Evolutionary conservation across 1,140 invertebrate species (phyloP).

Genomic region (Aradophagus sp.): DNA sequence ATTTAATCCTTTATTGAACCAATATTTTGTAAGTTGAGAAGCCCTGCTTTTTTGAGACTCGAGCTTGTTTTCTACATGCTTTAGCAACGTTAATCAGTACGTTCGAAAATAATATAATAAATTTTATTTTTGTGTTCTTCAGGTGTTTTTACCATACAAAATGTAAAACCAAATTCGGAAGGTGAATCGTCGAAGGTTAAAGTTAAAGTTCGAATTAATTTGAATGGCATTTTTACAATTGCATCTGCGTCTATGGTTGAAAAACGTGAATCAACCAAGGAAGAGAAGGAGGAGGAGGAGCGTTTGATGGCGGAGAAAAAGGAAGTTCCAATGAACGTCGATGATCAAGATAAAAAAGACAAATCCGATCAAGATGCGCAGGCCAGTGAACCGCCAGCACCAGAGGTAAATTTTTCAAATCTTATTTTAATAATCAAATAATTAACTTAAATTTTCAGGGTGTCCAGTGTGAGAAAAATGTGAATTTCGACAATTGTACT

Average conservation of each 20-base stretch:
- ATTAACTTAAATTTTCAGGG: no score
- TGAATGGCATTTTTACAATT: constrained; percentile 93
- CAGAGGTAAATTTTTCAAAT: constrained; percentile 72
- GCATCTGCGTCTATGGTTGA: constrained; percentile 90
- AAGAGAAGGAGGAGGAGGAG: constrained; percentile 75
- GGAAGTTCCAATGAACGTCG: constrained; percentile 73
- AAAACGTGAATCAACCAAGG: constrained; percentile 82
- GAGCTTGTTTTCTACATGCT: no score
- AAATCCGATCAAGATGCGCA: constrained; percentile 72
- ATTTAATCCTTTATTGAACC: no score
- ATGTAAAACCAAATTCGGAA: constrained; percentile 88
- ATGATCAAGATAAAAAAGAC: constrained; percentile 68
- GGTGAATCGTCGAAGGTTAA: constrained; percentile 95
- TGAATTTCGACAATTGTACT: no score
- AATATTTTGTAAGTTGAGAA: no score
- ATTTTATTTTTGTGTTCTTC: constrained; percentile 18
- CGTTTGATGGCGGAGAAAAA: constrained; percentile 71
- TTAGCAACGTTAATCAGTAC: no score
- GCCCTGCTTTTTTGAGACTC: no score
- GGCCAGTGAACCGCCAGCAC: constrained; percentile 73
- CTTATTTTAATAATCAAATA: no score
- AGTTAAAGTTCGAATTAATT: constrained; percentile 94
- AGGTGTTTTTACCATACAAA: constrained; percentile 89
- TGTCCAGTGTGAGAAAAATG: no score
- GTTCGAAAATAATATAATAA: no score